Percentiles rank a stretch among this genome's conserved stretches.
These are phyloP conservation scores for Sternarchorhynchus goeldii DNA, from an alignment of 2,797 vertebrate genomes.

Conservation along the genomic window DNA sequence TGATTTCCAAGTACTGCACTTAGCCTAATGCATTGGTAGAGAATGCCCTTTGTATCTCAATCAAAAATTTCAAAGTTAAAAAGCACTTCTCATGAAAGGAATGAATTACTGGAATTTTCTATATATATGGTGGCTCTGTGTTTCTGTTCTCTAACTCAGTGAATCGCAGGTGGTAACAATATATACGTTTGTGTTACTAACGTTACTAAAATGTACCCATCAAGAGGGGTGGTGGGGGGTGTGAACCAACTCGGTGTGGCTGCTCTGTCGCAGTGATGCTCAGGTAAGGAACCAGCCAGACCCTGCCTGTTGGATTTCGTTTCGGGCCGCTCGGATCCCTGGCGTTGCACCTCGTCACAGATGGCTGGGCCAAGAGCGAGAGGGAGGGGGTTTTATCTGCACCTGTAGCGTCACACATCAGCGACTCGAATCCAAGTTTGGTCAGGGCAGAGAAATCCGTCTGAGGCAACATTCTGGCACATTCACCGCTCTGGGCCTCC, in stretches of 20 bases:
- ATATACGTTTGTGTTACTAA: too few relatives aligned
- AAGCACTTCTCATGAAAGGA: background rate
- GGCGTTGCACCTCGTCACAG: constrained; percentile 56
- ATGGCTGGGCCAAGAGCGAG: constrained; percentile 60
- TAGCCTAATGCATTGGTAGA: background rate
- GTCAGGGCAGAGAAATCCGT: constrained; percentile 43
- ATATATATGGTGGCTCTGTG: background rate
- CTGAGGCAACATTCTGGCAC: constrained; percentile 44
- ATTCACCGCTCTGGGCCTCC: constrained; percentile 18
- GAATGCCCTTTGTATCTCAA: background rate
- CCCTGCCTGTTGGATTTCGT: background rate
- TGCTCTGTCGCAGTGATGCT: too few relatives aligned
- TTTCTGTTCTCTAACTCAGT: background rate
- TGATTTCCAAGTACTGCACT: background rate
- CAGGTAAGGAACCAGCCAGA: background rate
- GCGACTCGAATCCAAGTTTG: constrained; percentile 72
- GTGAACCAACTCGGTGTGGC: too few relatives aligned
- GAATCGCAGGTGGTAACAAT: background rate
- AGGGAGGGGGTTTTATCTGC: constrained; percentile 69
- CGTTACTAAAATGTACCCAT: too few relatives aligned
- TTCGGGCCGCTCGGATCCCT: constrained; percentile 13
- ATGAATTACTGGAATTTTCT: background rate
- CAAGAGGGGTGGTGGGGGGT: too few relatives aligned
- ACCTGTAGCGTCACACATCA: constrained; percentile 68
- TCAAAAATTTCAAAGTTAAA: background rate